A percentile compares a stretch with the other conserved stretches of the same genome.
phyloP scores from a whole-genome alignment of 2,888 invertebrate species.

The Macrophya annulata region DNA sequence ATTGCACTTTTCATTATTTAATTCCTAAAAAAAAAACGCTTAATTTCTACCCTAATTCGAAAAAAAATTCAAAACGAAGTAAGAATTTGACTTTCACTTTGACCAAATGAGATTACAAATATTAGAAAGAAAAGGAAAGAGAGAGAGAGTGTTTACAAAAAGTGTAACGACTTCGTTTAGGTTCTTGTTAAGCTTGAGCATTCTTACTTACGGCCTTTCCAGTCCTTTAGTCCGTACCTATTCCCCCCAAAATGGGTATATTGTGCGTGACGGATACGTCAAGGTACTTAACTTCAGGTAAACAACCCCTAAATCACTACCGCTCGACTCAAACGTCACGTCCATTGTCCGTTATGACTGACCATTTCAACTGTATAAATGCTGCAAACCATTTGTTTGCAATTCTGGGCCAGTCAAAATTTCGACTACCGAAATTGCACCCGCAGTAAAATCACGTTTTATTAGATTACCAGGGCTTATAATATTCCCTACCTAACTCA shows the following conservation, averaged over 20 bases:
- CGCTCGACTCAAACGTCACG: slow-evolving; percentile 56
- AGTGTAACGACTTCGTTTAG: slow-evolving; percentile 53
- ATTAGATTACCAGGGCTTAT: slow-evolving; percentile 65
- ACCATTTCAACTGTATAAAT: background rate
- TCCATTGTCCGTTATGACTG: slow-evolving; percentile 63
- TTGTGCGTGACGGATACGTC: slow-evolving; percentile 68
- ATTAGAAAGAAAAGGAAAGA: background rate
- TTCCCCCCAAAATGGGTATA: slow-evolving; percentile 47
- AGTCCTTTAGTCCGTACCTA: slow-evolving; percentile 23
- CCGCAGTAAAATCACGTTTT: slow-evolving; percentile 61
- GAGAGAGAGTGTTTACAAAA: slow-evolving; percentile 47
- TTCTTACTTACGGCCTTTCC: slow-evolving; percentile 42
- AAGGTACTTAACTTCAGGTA: slow-evolving; percentile 74
- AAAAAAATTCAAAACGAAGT: background rate
- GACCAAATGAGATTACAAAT: slow-evolving; percentile 9
- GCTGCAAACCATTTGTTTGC: slow-evolving; percentile 53
- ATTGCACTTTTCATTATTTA: background rate
- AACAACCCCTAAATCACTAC: slow-evolving; percentile 72
- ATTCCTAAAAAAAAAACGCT: background rate
- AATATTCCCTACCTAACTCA: slow-evolving; percentile 61
- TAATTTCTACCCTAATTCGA: background rate
- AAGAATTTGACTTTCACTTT: slow-evolving; percentile 36
- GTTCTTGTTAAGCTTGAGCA: slow-evolving; percentile 44
- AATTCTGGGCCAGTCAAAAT: slow-evolving; percentile 55
- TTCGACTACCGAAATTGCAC: slow-evolving; percentile 59